These are phyloP conservation scores for Taeniopygia guttata DNA, from an alignment of 2,797 vertebrate genomes.

Conservation along the genomic window DNA sequence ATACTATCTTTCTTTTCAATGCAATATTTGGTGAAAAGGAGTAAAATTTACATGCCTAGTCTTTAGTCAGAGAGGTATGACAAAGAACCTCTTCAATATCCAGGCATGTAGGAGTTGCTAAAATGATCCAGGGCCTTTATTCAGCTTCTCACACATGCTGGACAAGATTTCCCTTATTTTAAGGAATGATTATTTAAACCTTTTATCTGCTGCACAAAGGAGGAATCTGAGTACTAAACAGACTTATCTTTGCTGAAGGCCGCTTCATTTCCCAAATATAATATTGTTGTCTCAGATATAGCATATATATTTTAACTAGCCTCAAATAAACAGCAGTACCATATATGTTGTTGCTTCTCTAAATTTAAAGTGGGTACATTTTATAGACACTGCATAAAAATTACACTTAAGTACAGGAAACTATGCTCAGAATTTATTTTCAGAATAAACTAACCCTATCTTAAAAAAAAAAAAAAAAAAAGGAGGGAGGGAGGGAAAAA, in stretches of 20 bases:
- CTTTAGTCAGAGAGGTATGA: neutral
- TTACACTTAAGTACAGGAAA: neutral
- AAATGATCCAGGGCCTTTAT: neutral
- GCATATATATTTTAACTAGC: neutral
- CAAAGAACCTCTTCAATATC: neutral
- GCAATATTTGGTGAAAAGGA: neutral
- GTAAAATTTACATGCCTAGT: neutral
- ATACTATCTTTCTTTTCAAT: neutral
- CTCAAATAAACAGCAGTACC: neutral
- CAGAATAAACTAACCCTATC: neutral
- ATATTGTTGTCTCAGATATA: neutral
- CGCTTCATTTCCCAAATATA: neutral
- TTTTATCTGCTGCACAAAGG: neutral
- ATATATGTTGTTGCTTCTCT: accelerated
- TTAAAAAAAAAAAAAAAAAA: neutral
- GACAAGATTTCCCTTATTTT: neutral
- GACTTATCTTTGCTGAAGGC: neutral
- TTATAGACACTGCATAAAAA: neutral
- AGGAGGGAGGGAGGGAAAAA: neutral
- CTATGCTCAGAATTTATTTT: neutral
- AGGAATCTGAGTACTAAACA: neutral
- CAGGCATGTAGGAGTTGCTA: neutral
- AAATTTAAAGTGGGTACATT: neutral
- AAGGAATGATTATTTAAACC: neutral
- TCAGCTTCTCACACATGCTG: neutral